A percentile compares a stretch with the other conserved stretches of the same genome.
Evolutionary conservation across 2,888 invertebrate genomes (phyloP).

Genomic region (Ganaspis brasiliensis): DNA sequence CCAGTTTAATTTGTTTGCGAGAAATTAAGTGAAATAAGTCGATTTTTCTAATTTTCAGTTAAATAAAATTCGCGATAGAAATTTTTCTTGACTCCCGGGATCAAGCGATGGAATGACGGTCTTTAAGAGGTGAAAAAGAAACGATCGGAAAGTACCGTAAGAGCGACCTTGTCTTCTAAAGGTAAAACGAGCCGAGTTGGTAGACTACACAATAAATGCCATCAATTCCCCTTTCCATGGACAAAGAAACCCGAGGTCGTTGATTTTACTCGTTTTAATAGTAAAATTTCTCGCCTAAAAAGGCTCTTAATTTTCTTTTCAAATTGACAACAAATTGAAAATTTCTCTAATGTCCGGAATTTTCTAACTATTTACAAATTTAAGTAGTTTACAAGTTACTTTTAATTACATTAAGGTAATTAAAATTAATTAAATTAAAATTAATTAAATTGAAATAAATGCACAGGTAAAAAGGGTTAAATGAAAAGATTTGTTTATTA

Average conservation of each 20-base stretch:
- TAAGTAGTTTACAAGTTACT: too few species aligned
- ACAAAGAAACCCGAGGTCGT: slow-evolving; percentile 33
- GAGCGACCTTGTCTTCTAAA: slow-evolving; percentile 73
- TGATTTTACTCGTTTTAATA: slow-evolving; percentile 13
- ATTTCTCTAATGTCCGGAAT: too few species aligned
- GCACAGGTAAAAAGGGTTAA: too few species aligned
- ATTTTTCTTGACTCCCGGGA: slow-evolving; percentile 14
- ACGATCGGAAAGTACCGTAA: slow-evolving; percentile 73
- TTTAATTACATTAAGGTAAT: too few species aligned
- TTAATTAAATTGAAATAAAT: too few species aligned
- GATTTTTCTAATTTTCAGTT: too few species aligned
- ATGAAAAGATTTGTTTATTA: too few species aligned
- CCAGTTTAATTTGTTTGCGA: too few species aligned
- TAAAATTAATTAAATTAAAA: too few species aligned
- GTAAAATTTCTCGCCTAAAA: not conserved
- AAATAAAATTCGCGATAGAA: not conserved
- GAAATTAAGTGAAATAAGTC: too few species aligned
- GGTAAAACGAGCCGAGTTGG: slow-evolving; percentile 61
- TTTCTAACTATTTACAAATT: too few species aligned
- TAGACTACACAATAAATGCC: slow-evolving; percentile 63
- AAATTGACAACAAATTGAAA: not conserved
- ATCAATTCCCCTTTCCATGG: slow-evolving; percentile 55
- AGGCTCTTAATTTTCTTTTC: not conserved
- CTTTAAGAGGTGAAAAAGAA: slow-evolving; percentile 63
- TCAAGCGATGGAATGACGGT: slow-evolving; percentile 23